phyloP scores from a whole-genome alignment of 2,113 vertebrate genomes.

The Barbus barbus region DNA sequence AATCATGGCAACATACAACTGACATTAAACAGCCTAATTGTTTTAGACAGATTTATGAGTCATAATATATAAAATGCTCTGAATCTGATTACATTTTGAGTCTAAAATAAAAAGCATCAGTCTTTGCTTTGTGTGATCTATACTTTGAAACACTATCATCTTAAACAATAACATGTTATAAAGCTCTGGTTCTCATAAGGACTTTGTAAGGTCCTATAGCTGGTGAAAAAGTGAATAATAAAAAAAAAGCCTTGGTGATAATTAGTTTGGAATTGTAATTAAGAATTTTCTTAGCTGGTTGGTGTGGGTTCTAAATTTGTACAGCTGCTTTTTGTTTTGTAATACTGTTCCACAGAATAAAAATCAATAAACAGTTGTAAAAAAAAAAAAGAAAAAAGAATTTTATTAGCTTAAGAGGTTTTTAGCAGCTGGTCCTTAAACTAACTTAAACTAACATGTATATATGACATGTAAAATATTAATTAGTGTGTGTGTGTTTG shows the following conservation, averaged over 20 bases:
- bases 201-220: not conserved
- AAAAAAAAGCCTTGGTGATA: not conserved
- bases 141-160: not conserved
- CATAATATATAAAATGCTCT: not conserved
- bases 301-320: no score
- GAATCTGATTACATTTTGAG: not conserved
- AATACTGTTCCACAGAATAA: no score
- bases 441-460: not conserved
- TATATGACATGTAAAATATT: no score
- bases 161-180: not conserved
- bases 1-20: slow-evolving; percentile 24
- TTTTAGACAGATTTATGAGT: slow-evolving; percentile 15
- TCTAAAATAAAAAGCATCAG: not conserved
- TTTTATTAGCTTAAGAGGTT: not conserved
- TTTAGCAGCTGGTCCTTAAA: not conserved
- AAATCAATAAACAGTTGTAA: no score
- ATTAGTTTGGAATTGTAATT: not conserved
- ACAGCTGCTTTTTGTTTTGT: no score
- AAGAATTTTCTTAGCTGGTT: slow-evolving; percentile 3
- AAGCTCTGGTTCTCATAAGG: not conserved
- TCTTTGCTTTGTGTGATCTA: not conserved
- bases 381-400: no score
- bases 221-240: not conserved
- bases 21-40: slow-evolving; percentile 8
- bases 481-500: not conserved